Base-by-base conservation (phyloP, 1,140 invertebrate genomes). In the Drosophila pallidifrons region DNA sequence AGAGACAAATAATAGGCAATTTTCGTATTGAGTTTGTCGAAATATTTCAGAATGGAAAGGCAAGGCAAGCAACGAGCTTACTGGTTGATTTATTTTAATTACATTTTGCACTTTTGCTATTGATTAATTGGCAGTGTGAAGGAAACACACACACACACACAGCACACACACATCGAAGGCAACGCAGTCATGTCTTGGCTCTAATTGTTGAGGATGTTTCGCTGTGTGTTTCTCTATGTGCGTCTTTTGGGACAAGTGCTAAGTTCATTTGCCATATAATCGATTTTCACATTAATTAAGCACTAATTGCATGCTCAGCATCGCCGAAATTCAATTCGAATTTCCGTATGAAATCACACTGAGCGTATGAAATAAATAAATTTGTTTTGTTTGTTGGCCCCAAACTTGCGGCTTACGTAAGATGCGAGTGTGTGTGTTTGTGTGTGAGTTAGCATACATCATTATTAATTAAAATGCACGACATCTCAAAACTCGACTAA, bases 281-380 rank as follows among this genome's bases (percentile, higher is more conserved):
- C 61, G 74, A 76, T 73, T 66, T 72, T 67, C 47, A 72, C 69
- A 72, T 73, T 72, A 76, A 76, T 73, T 73, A 73, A 65, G 69
- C 55, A 55, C 61, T 73, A 72, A 76, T 66, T 76, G 57, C 60
- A 59, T 45, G 30, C 58, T 16, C 60, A 58, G 66, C 69, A 41
- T 55, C 60, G 43, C 13, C 28, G 20, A 25, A 15, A 54, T 52
- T 60, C 47, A 51, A 45, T 49, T 30, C 2, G 43, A 20, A 64
- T 75, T 55, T 57, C 38, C 28, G 41, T 11, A 11, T 47, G 11
- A 43, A 54, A n/a, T 57, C 30, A 65, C 52, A 71, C 16, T 60
- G 46, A 46, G 46, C 20, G 54, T 41, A 60, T 67, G 20, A 59
- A 68, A 60, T 59, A 68, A 68, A 60, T 54, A 43, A 67, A 35